Conservation (phyloP, 2,113 vertebrate species). For the Rissa tridactyla region DNA sequence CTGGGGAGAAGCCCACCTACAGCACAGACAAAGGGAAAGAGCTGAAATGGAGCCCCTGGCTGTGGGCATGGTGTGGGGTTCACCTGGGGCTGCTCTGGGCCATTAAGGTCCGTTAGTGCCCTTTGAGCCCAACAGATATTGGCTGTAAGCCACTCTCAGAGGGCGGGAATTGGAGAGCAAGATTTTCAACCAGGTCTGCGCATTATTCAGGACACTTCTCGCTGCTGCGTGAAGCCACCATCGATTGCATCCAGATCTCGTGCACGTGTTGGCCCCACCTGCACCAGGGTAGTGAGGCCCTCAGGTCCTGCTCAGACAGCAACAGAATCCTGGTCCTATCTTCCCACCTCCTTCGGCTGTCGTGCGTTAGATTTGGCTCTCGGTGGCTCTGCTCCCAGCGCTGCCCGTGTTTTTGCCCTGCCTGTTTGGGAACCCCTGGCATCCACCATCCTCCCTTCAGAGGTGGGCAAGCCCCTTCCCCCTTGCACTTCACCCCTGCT, state of each 20-base stretch:
- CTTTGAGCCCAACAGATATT: neutral
- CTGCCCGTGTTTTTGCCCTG: neutral
- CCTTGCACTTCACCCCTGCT: neutral
- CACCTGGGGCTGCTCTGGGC: neutral
- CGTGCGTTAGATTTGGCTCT: neutral
- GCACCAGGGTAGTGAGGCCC: neutral
- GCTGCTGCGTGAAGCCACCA: neutral
- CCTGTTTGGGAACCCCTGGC: neutral
- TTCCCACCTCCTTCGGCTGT: neutral
- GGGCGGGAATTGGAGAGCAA: neutral
- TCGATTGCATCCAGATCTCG: neutral
- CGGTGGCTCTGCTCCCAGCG: rapidly evolving
- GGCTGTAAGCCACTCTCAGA: neutral
- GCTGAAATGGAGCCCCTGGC: neutral
- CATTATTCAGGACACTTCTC: neutral
- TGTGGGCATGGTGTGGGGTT: neutral
- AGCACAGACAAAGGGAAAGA: neutral
- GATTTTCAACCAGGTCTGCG: neutral
- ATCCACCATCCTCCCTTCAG: rapidly evolving
- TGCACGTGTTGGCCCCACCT: rapidly evolving
- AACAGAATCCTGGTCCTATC: too few species aligned
- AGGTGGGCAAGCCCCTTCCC: neutral
- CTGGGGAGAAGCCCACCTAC: neutral
- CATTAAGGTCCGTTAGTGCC: neutral
- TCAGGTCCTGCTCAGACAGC: neutral